Evolutionary conservation across 2,888 invertebrate species (phyloP).

Genomic region (Stenodera caucasica): DNA sequence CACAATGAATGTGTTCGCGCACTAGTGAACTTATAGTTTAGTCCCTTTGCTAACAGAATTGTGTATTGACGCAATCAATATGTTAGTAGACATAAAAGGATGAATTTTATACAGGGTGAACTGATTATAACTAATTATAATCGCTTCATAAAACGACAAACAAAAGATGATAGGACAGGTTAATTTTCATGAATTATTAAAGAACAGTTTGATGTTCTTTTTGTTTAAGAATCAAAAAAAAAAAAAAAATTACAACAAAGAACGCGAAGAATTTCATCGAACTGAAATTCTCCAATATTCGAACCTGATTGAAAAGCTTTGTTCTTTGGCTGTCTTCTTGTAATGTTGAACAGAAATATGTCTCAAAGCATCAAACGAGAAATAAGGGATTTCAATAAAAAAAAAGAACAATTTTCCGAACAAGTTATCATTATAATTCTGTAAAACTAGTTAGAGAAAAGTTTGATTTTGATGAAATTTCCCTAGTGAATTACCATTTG

Average conservation of each 20-base stretch:
- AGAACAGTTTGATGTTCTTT: too few species aligned
- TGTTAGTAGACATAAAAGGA: constrained; percentile 7
- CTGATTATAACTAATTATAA: neutral
- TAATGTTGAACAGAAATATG: neutral
- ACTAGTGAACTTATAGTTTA: constrained; percentile 4
- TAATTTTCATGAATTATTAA: neutral
- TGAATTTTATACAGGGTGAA: constrained; percentile 1
- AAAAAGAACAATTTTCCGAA: too few species aligned
- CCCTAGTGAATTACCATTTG: neutral
- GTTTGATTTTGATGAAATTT: constrained; percentile 3
- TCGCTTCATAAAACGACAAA: neutral
- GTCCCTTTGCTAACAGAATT: neutral
- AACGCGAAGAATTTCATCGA: neutral
- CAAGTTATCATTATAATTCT: neutral
- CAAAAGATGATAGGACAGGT: neutral
- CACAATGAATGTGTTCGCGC: constrained; percentile 18
- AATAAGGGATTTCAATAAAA: too few species aligned
- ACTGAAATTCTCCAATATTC: neutral
- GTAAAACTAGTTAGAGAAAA: neutral
- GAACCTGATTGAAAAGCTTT: neutral
- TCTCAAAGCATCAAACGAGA: too few species aligned
- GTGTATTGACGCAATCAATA: constrained; percentile 23
- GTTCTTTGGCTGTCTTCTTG: neutral
- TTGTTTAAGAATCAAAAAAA: too few species aligned
- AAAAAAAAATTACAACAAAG: neutral